Base-by-base conservation (phyloP, 2,797 vertebrate species). In the Gymnoscopelus braueri region DNA sequence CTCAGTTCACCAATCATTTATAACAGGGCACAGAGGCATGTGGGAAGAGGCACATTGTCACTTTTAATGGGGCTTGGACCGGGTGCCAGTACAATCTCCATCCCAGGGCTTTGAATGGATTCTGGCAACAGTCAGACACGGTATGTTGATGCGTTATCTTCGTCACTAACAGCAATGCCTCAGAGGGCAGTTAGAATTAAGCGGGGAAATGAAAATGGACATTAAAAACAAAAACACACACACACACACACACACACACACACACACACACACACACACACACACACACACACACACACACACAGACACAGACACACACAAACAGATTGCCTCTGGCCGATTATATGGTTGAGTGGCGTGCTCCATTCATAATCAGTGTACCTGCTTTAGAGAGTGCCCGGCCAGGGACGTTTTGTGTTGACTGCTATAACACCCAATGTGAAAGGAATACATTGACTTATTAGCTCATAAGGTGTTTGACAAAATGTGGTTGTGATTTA, bases 31-130 rank as follows among this genome's bases (percentile, higher is more conserved):
- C 29, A 53, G 39, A 54, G 50, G 32, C 29, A 1, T 56, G 23
- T 14, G 19, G 50, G 10, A 64, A 64, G 19, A 11, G 4, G 50
- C 7, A 8, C n/a, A 53, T 64, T 48, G 39, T 49, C 24, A 7
- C 7, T 4, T 44, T 55, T 67, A 72, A 72, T 51, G 39, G 4
- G 3, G 14, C 6, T 47, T 29, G 35, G 10, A 70, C 29, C 26
- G 63, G 52, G 52, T 24, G 68, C 71, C 64, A 65, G 50, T 78
- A 71, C 63, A 59, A 61, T 73, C 62, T 55, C 13, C 3, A 24
- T 56, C 70, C 65, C 19, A 79, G 50, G 39, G 39, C 39, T 67
- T 52, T 72, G 39, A 81, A 56, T 29, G 65, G 62, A 7, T 66
- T 68, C 7, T 63, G 32, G 74, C 13, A 67, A 76, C 77, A 68